Conservation (phyloP, 2,888 invertebrate species). For the Macrophya alboannulata region DNA sequence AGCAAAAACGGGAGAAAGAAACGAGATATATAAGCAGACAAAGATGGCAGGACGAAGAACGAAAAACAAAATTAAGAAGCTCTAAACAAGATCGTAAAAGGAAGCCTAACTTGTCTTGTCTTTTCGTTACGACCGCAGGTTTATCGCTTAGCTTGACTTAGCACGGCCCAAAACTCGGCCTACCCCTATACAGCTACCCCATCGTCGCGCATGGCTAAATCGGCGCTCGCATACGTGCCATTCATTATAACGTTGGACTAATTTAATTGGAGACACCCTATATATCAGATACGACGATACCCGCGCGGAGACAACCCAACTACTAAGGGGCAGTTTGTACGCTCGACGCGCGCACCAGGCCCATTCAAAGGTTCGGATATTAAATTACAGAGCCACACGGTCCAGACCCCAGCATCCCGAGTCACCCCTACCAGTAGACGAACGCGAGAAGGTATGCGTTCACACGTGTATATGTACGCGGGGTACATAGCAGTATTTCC, state of each 20-base stretch:
- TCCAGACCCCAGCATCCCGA: conserved; percentile 15
- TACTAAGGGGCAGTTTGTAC: conserved; percentile 56
- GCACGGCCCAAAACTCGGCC: conserved; percentile 25
- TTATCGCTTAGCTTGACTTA: conserved; percentile 26
- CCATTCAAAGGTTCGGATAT: conserved; percentile 55
- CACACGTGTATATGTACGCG: background rate
- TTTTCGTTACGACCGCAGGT: conserved; percentile 48
- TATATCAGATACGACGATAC: conserved; percentile 51
- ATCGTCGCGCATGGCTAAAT: conserved; percentile 21
- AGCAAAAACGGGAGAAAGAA: background rate
- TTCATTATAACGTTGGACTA: conserved; percentile 46
- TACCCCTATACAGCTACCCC: background rate
- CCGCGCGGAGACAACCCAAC: conserved; percentile 42
- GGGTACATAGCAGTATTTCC: background rate
- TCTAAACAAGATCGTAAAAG: conserved; percentile 53
- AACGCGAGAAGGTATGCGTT: background rate
- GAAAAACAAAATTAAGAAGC: conserved; percentile 51
- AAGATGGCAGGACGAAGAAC: background rate
- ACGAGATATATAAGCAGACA: background rate
- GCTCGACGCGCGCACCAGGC: conserved; percentile 51
- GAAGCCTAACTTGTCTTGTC: conserved; percentile 28
- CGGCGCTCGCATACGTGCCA: conserved; percentile 48
- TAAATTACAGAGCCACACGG: conserved; percentile 53
- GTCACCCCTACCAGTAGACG: background rate
- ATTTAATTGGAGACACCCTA: conserved; percentile 53